Evolutionary conservation across 2,888 invertebrate species (phyloP).

Genomic region (Erannis defoliaria): DNA sequence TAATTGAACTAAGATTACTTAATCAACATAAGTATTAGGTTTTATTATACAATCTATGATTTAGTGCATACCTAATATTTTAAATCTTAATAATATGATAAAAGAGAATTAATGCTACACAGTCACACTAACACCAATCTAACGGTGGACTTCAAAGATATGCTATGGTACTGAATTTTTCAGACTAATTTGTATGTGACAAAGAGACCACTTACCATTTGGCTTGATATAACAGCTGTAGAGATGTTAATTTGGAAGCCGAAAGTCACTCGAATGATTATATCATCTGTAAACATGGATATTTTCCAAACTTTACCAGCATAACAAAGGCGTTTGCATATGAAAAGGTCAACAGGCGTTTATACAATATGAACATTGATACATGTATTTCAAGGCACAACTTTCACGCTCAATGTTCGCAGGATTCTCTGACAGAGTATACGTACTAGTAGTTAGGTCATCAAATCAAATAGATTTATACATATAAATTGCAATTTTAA

Average conservation of each 20-base stretch:
- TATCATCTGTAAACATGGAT: conserved; percentile 38
- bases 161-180: not conserved
- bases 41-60: no score
- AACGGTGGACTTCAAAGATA: not conserved
- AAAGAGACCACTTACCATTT: conserved; percentile 51
- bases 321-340: conserved; percentile 28
- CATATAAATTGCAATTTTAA: not conserved
- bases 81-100: no score
- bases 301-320: conserved; percentile 32
- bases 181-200: not conserved
- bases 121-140: no score
- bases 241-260: conserved; percentile 21
- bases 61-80: no score
- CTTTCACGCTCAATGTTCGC: not conserved
- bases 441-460: not conserved
- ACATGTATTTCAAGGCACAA: conserved; percentile 13
- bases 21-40: no score
- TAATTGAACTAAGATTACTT: no score
- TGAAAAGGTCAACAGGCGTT: conserved; percentile 21
- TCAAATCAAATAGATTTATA: not conserved
- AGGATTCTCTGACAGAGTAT: not conserved
- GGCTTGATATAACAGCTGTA: conserved; percentile 43
- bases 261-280: conserved; percentile 28
- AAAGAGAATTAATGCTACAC: no score
- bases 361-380: not conserved